Conservation (phyloP, 1,140 invertebrate genomes). For the Drosophila eugracilis region DNA sequence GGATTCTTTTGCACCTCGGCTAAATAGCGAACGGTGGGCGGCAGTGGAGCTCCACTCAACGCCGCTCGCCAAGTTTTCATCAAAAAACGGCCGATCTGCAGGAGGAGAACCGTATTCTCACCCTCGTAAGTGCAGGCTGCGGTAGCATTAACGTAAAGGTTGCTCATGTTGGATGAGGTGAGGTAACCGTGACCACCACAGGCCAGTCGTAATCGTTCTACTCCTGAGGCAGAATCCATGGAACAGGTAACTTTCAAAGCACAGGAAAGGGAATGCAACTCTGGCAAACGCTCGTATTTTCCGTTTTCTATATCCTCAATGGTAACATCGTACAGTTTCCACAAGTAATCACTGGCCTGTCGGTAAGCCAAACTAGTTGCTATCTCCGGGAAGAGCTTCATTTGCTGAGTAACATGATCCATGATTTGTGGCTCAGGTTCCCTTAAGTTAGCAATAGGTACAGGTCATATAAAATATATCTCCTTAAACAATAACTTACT, state of each 20-base stretch:
- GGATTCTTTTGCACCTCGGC: constrained; percentile 73
- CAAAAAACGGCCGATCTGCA: constrained; percentile 94
- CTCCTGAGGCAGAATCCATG: constrained; percentile 88
- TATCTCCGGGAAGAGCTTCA: constrained; percentile 95
- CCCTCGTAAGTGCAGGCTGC: constrained; percentile 97
- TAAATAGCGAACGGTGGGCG: constrained; percentile 89
- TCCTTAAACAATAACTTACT: constrained; percentile 86
- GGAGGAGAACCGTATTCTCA: constrained; percentile 95
- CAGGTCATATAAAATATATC: not conserved
- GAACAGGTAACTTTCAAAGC: constrained; percentile 95
- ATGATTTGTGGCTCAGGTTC: constrained; percentile 94
- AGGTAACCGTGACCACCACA: constrained; percentile 98
- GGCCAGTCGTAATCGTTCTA: constrained; percentile 92
- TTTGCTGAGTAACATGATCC: constrained; percentile 97
- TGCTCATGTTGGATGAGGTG: constrained; percentile 92
- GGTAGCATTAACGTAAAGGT: constrained; percentile 91
- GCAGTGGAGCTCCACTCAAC: constrained; percentile 85
- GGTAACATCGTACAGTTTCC: constrained; percentile 92
- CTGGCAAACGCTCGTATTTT: constrained; percentile 91
- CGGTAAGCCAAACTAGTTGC: constrained; percentile 91
- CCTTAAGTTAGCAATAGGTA: constrained; percentile 28
- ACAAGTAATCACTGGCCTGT: constrained; percentile 90
- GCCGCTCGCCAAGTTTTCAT: constrained; percentile 90
- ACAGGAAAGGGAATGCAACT: constrained; percentile 95
- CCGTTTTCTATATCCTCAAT: constrained; percentile 91